Evolutionary conservation across 2,888 invertebrate species (phyloP).

Genomic region (Colostygia pectinataria): DNA sequence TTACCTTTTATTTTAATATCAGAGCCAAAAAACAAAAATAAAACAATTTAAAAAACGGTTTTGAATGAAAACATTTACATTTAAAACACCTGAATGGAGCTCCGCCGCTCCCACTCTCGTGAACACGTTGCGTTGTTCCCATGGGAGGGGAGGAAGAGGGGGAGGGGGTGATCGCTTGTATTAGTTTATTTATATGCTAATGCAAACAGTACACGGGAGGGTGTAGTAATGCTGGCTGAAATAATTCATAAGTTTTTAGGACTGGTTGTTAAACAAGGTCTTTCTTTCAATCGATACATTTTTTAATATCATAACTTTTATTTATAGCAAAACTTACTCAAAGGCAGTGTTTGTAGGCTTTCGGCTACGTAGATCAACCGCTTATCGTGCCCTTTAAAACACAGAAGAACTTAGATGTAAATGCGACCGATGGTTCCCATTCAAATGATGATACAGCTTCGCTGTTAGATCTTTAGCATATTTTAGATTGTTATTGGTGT

Average conservation of each 20-base stretch:
- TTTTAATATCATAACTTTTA: background rate
- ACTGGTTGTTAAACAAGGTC: background rate
- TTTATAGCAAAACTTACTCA: too few relatives aligned
- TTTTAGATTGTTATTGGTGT: too few relatives aligned
- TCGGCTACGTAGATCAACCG: too few relatives aligned
- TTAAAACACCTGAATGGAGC: slow-evolving; percentile 8
- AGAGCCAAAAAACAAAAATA: background rate
- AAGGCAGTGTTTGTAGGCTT: too few relatives aligned
- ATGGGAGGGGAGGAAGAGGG: slow-evolving; percentile 32
- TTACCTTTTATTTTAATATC: background rate
- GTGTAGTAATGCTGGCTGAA: background rate
- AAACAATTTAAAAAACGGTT: background rate
- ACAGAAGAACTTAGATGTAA: too few relatives aligned
- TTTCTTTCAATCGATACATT: background rate
- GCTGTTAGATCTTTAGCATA: too few relatives aligned
- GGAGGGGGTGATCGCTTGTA: slow-evolving; percentile 27
- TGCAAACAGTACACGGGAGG: slow-evolving; percentile 23
- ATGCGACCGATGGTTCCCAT: too few relatives aligned
- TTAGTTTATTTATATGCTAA: slow-evolving; percentile 38
- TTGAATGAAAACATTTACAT: slow-evolving; percentile 12
- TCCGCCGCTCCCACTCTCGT: slow-evolving; percentile 5
- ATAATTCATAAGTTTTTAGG: slow-evolving; percentile 14
- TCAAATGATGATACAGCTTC: too few relatives aligned
- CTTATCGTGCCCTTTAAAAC: too few relatives aligned
- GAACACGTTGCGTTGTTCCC: slow-evolving; percentile 30